These are phyloP conservation scores for Dendronephthya gigantea DNA, from an alignment of 64 coral and sea anemone species.

Conservation along the genomic window DNA sequence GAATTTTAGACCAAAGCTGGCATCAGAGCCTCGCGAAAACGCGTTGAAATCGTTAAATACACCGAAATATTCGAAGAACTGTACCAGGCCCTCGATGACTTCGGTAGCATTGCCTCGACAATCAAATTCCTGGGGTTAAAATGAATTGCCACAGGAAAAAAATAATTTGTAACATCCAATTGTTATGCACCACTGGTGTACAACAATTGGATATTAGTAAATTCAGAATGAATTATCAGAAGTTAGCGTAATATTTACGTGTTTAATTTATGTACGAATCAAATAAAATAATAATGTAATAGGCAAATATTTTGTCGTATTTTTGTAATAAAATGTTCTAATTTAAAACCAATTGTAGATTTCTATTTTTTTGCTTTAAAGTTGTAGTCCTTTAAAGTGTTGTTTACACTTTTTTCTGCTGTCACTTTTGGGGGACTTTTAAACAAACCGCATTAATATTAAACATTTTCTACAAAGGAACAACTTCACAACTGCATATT, in stretches of 20 bases:
- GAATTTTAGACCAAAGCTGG: neutral
- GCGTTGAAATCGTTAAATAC: neutral
- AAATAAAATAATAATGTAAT: neutral
- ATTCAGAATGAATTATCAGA: slow-evolving; percentile 10
- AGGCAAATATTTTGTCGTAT: neutral
- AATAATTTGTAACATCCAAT: neutral
- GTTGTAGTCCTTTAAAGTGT: too few relatives aligned
- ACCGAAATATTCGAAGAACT: neutral
- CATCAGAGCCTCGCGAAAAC: neutral
- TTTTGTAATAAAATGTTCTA: too few relatives aligned
- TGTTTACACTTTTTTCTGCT: too few relatives aligned
- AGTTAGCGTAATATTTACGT: slow-evolving; percentile 16
- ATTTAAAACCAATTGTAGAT: too few relatives aligned
- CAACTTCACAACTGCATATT: too few relatives aligned
- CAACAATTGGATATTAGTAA: neutral
- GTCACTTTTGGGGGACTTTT: too few relatives aligned
- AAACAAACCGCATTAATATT: too few relatives aligned
- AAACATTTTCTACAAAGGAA: too few relatives aligned
- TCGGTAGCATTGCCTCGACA: neutral
- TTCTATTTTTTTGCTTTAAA: too few relatives aligned
- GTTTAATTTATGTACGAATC: neutral
- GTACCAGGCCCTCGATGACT: neutral
- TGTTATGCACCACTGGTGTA: neutral
- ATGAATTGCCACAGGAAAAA: neutral
- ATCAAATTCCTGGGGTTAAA: neutral